Base-by-base conservation (phyloP, 2,113 vertebrate genomes). In the Choloepus hoffmanni region DNA sequence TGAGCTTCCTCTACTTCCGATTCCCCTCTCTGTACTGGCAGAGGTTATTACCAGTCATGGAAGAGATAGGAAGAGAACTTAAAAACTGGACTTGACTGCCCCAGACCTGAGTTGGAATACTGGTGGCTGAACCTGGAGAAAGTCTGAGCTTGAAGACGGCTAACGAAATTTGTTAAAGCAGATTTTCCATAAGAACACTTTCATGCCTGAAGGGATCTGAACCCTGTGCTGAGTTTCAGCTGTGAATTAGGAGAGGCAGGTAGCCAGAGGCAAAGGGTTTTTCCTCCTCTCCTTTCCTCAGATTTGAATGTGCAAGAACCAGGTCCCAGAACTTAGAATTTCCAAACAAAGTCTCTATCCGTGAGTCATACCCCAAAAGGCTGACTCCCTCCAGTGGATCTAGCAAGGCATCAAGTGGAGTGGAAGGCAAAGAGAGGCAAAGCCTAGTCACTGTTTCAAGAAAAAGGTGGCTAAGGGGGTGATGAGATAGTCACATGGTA, bases 91-190 rank as follows among this genome's bases (percentile, higher is more conserved):
- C 7, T 36, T 82, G 18, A 26, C 87, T 30, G 43, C 9, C 48
- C 62, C 1, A 85, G 48, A 91, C 24, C 67, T 58, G 65, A 76
- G 50, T 24, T 58, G 4, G 60, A 58, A 89, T 77, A 89, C 18
- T 11, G 4, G 23, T 70, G 24, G 43, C 9, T 63, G 36, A 85
- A 4, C 16, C n/a, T 85, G 12, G 10, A 76, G 84, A 79, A 85
- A 65, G 45, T 3, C 15, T 74, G 58, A 12, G 65, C 85, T 95
- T 24, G n/a, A 91, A 85, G 26, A 72, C 63, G 88, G 60, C 33
- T 83, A 92, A 79, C n/a, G 92, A 55, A 84, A 90, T 81, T 28
- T 79, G 36, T 36, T 36, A 58, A 55, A 87, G 30, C 65, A 78
- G 30, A 90, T 53, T 94, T 81, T 72, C 85, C n/a, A 55, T 10